Percentiles rank a stretch among this genome's conserved stretches.
These are phyloP conservation scores for Crotalus helleri DNA, from an alignment of 2,113 vertebrate genomes.

Conservation along the genomic window DNA sequence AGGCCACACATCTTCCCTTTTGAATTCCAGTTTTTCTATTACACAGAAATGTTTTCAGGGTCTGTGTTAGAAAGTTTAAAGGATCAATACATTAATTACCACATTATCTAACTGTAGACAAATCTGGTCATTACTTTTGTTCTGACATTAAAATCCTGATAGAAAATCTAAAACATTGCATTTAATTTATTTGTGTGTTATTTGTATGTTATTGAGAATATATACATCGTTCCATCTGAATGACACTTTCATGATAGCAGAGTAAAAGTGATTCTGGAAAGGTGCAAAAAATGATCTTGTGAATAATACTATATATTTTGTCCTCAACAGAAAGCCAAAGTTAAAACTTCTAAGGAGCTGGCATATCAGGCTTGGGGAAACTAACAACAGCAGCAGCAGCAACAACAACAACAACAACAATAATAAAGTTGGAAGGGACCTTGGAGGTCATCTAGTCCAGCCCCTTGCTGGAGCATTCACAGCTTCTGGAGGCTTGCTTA, in stretches of 20 bases:
- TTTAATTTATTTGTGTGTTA: constrained; percentile 5
- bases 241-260: constrained; percentile 34
- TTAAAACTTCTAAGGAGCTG: not conserved
- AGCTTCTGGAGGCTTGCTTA: constrained; percentile 49
- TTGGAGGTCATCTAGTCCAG: no score
- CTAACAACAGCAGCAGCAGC: not conserved
- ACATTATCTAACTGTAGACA: not conserved
- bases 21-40: not conserved
- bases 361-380: constrained; percentile 55
- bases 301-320: constrained; percentile 55
- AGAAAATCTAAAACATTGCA: constrained; percentile 24
- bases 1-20: not conserved
- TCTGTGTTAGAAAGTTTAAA: not conserved
- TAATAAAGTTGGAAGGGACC: no score
- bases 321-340: constrained; percentile 42
- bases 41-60: constrained; percentile 4
- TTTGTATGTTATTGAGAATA: constrained; percentile 23
- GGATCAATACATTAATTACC: not conserved
- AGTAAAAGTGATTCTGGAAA: constrained; percentile 41
- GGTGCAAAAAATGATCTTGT: constrained; percentile 44
- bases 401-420: no score
- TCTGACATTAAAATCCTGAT: not conserved
- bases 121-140: not conserved
- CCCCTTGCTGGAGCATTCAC: no score
- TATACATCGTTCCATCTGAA: constrained; percentile 22